Base-by-base conservation (phyloP, 2,113 vertebrate species). In the Myotis brandtii region DNA sequence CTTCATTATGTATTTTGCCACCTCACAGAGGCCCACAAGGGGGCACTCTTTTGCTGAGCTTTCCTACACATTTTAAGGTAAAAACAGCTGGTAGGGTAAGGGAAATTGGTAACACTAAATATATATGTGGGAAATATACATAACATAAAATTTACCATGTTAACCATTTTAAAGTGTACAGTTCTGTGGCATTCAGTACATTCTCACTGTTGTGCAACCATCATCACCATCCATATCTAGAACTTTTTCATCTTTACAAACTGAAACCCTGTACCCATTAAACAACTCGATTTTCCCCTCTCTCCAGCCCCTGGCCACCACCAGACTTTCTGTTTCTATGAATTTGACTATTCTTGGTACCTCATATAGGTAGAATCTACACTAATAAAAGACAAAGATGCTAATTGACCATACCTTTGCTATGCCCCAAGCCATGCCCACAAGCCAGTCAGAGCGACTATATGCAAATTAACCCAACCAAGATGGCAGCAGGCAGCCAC, bases 1-100 rank as follows among this genome's bases (percentile, higher is more conserved):
- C n/a, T 20, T 83, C 30, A 37, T 82, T 12, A 48, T 0, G 50
- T 6, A 46, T 88, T 27, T 86, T 85, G 85, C 87, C 95, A 80
- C 89, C 72, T 77, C 9, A 37, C 25, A 80, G 50, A 95, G 6
- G 72, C 40, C 96, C 97, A 97, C 96, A 76, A 94, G 96, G 72
- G 91, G 97, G 95, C 96, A 43, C 93, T 86, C 84, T 85, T 92
- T 90, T 90, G 92, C 91, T 86, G 88, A 96, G 32, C 14, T 87
- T 96, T 73, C 59, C 32, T 76, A 52, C 43, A 70, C 1, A 32
- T 67, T 92, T 75, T 81, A 92, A 70, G 43, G 20, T 37, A 43
- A 83, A 95, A 40, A 73, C 13, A 52, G n/a, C 43, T 75, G 85
- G 84, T 50, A 52, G 9, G 14, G 32, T 18, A 80, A 79, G 23